Evolutionary conservation across 2,888 invertebrate species (phyloP), one percentile per base, ranked within the genome.

Genomic region (Machimus atricapillus): DNA sequence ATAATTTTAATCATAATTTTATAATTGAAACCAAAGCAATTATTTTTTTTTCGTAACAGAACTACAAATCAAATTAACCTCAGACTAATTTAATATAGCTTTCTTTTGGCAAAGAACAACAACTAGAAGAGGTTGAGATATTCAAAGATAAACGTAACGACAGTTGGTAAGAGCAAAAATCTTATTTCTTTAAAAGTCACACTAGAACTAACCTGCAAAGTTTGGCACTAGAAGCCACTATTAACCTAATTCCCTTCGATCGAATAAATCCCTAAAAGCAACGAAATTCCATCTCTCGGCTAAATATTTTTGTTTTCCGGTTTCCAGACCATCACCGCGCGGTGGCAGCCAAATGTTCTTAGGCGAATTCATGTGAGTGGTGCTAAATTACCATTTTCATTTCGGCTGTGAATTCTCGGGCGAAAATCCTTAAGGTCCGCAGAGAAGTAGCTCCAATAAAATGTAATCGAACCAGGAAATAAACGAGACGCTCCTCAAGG

Each of bases 381-480:
- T 66, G 66, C 7, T 66, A 66, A 23, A 66, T 66, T 19, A 27
- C 66, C 23, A 66, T 27, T 66, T 66, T 19, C 23, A 23, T 12
- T 66, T 66, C 4, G 66, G 23, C 23, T 23, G 27, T 14, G 66
- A 23, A 19, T 66, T 27, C 14, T 23, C 9, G 66, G 1, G 23
- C 23, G 66, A 66, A 23, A 23, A n/a, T 52, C n/a, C 52, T 52
- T 16, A 23, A 19, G 66, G 23, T 12, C 27, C 27, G 23, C 0
- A 56, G 14, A 23, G 3, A 19, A 66, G 40, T 16, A 81, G 19
- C 31, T 56, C 52, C 16, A 27, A 81, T 81, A 52, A 81, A 81
- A 56, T 31, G 14, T 27, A 56, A 81, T 81, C 56, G 81, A 81
- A 81, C 23, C 34, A 81, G 43, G 81, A 81, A 81, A 81, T 81